These are phyloP conservation scores for Gadus chalcogrammus DNA, from an alignment of 2,113 vertebrate species.

Conservation along the genomic window DNA sequence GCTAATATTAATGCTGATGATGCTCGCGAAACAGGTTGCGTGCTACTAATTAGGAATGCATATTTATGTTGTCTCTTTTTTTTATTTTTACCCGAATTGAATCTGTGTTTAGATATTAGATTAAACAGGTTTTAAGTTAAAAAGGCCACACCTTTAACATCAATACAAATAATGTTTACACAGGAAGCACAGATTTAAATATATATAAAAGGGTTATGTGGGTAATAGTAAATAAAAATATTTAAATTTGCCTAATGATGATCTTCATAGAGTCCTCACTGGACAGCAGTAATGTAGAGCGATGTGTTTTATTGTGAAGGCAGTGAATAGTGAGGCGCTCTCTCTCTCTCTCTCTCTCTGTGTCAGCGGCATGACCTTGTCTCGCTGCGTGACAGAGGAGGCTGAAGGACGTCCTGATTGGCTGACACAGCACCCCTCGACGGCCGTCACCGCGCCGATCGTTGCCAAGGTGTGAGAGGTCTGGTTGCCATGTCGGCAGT, in stretches of 20 bases:
- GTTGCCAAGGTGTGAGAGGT: conserved; percentile 69
- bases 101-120: too few relatives aligned
- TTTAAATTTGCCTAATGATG: background rate
- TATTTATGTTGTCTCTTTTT: too few relatives aligned
- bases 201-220: too few relatives aligned
- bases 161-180: too few relatives aligned
- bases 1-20: too few relatives aligned
- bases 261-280: background rate
- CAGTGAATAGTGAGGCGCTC: conserved; percentile 24
- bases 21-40: too few relatives aligned
- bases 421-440: conserved; percentile 75
- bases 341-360: conserved; percentile 44
- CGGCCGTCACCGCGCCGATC: conserved; percentile 54
- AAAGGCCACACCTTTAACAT: too few relatives aligned
- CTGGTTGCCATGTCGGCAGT: conserved; percentile 56
- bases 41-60: too few relatives aligned
- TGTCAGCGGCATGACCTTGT: conserved; percentile 67
- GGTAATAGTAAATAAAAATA: too few relatives aligned
- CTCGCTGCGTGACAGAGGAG: conserved; percentile 41
- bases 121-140: too few relatives aligned
- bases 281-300: background rate
- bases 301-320: conserved; percentile 32
- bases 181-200: too few relatives aligned
- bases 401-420: conserved; percentile 60
- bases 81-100: too few relatives aligned